phyloP scores from a whole-genome alignment of 2,888 invertebrate genomes.

The Leptopilina syphax region DNA sequence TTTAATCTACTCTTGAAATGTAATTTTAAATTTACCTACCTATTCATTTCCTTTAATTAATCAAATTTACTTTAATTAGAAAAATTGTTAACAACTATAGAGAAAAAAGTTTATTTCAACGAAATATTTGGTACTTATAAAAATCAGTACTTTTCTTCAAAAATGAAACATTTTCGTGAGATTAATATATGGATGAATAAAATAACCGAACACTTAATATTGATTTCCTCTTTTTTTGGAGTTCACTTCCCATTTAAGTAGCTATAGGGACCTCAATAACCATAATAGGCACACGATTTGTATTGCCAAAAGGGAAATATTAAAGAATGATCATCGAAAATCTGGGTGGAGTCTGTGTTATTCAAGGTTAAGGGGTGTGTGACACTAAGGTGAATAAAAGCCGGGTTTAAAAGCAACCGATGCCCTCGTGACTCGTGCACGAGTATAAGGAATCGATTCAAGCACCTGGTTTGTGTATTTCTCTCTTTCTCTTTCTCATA shows the following conservation, averaged over 20 bases:
- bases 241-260: neutral
- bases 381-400: slow-evolving; percentile 44
- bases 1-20: too few relatives aligned
- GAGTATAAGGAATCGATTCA: slow-evolving; percentile 46
- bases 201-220: neutral
- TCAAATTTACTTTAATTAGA: too few relatives aligned
- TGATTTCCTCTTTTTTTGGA: neutral
- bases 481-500: slow-evolving; percentile 19
- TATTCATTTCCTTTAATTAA: too few relatives aligned
- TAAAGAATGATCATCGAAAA: neutral
- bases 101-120: too few relatives aligned
- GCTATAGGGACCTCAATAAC: too few relatives aligned
- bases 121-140: too few relatives aligned
- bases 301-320: slow-evolving; percentile 1
- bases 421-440: slow-evolving; percentile 47
- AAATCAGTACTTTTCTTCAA: neutral
- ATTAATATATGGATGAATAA: too few relatives aligned
- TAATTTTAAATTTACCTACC: too few relatives aligned
- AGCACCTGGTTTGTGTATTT: slow-evolving; percentile 46
- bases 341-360: slow-evolving; percentile 4
- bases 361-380: slow-evolving; percentile 51
- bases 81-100: too few relatives aligned
- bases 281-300: neutral
- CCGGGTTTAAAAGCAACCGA: slow-evolving; percentile 21
- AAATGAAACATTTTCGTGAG: too few relatives aligned